phyloP scores from a whole-genome alignment of 2,113 vertebrate species.

The Coryphaenoides rupestris region DNA sequence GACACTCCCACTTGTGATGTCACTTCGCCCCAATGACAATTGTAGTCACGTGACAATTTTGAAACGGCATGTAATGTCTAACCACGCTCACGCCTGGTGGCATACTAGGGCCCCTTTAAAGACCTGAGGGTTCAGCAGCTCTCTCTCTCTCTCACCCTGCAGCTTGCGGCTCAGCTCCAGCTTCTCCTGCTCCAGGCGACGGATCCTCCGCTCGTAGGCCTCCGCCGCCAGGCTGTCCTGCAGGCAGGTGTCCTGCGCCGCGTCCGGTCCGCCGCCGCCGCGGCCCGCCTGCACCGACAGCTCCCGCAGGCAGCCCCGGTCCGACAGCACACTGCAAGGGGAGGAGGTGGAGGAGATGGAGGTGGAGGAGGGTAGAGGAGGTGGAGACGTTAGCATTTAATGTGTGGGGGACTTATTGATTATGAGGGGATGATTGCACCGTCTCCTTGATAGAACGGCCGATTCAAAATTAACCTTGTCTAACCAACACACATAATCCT shows the following conservation, averaged over 20 bases:
- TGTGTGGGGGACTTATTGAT: too few species aligned
- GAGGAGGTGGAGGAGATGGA: background rate
- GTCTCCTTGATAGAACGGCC: too few species aligned
- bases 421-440: too few species aligned
- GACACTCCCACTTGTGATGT: too few species aligned
- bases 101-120: too few species aligned
- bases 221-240: conserved; percentile 93
- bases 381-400: background rate
- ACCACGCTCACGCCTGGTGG: too few species aligned
- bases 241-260: conserved; percentile 81
- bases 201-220: conserved; percentile 94
- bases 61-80: too few species aligned
- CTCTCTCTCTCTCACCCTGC: conserved; percentile 76
- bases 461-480: too few species aligned
- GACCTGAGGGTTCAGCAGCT: background rate
- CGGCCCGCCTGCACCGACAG: conserved; percentile 21
- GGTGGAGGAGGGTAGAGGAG: too few species aligned
- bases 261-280: conserved; percentile 41
- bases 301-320: conserved; percentile 86
- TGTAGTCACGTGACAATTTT: too few species aligned
- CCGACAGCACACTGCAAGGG: conserved; percentile 82
- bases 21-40: too few species aligned
- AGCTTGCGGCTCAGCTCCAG: conserved; percentile 92
- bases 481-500: too few species aligned
- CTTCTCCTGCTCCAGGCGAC: conserved; percentile 93